These are phyloP conservation scores for Drosophila gunungcola DNA, from an alignment of 1,140 invertebrate species.

Conservation along the genomic window DNA sequence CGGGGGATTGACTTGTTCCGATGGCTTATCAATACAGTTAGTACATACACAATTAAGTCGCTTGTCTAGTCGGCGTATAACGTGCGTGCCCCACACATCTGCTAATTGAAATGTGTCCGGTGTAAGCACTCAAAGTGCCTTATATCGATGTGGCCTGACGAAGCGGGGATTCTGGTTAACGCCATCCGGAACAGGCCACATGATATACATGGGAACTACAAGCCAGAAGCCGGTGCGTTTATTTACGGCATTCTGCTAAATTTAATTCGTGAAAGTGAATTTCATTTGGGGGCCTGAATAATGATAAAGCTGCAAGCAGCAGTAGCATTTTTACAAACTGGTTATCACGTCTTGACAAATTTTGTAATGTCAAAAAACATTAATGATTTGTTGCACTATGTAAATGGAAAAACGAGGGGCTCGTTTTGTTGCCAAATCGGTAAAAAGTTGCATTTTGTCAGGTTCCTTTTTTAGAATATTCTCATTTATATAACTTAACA, in stretches of 20 bases:
- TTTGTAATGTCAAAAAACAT: constrained; percentile 3
- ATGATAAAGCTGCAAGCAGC: neutral
- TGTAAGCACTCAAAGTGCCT: constrained; percentile 24
- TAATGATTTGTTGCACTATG: constrained; percentile 10
- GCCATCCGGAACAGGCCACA: constrained; percentile 17
- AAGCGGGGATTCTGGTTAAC: constrained; percentile 15
- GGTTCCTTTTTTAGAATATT: neutral
- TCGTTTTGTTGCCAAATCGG: neutral
- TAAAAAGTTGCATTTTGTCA: neutral
- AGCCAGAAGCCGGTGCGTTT: constrained; percentile 5
- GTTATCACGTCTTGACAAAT: constrained; percentile 6
- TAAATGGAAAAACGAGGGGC: constrained; percentile 5
- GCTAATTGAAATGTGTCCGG: constrained; percentile 26
- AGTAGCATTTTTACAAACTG: constrained; percentile 11
- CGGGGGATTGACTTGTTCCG: constrained; percentile 56
- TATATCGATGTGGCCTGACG: neutral
- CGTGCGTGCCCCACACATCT: constrained; percentile 32
- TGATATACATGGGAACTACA: constrained; percentile 28
- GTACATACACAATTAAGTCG: constrained; percentile 33
- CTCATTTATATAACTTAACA: neutral
- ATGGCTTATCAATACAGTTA: constrained; percentile 43
- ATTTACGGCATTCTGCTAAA: constrained; percentile 5
- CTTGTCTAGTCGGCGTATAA: constrained; percentile 12
- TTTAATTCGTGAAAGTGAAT: constrained; percentile 20
- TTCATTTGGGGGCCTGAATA: constrained; percentile 7